phyloP scores from a whole-genome alignment of 2,888 invertebrate genomes.

The Clanis bilineata region DNA sequence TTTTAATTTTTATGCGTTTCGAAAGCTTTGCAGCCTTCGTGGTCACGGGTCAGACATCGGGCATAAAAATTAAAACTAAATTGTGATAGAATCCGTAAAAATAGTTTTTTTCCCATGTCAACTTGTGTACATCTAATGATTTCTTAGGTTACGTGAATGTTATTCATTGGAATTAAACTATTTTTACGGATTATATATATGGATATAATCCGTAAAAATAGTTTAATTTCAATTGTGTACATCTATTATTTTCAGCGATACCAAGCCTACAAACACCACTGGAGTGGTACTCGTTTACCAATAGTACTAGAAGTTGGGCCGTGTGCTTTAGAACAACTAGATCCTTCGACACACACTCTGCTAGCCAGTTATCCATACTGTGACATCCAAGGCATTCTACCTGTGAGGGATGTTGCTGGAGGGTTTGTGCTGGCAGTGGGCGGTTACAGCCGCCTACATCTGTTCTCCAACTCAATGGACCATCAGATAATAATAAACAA shows the following conservation, averaged over 20 bases:
- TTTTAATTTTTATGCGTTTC: too few relatives aligned
- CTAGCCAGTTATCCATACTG: slow-evolving; percentile 84
- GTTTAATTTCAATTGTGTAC: too few relatives aligned
- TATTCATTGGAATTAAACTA: too few relatives aligned
- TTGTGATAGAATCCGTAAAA: too few relatives aligned
- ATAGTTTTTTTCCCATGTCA: too few relatives aligned
- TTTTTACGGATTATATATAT: too few relatives aligned
- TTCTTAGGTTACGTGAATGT: too few relatives aligned
- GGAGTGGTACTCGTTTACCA: slow-evolving; percentile 96
- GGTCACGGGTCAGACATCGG: too few relatives aligned
- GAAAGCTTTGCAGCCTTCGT: too few relatives aligned
- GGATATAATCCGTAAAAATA: too few relatives aligned
- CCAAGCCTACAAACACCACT: slow-evolving; percentile 97
- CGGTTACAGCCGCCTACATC: slow-evolving; percentile 94
- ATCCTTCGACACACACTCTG: slow-evolving; percentile 91
- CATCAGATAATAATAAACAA: slow-evolving; percentile 93
- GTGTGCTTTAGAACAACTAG: slow-evolving; percentile 94
- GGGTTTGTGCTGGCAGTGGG: slow-evolving; percentile 96
- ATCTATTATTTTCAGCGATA: slow-evolving; percentile 86
- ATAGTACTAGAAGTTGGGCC: slow-evolving; percentile 95
- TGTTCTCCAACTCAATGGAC: slow-evolving; percentile 91
- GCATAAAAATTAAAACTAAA: too few relatives aligned
- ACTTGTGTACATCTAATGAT: too few relatives aligned
- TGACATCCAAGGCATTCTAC: slow-evolving; percentile 76
- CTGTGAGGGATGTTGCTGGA: slow-evolving; percentile 94